phyloP scores from a whole-genome alignment of 2,113 vertebrate species.

The Channa maculata region DNA sequence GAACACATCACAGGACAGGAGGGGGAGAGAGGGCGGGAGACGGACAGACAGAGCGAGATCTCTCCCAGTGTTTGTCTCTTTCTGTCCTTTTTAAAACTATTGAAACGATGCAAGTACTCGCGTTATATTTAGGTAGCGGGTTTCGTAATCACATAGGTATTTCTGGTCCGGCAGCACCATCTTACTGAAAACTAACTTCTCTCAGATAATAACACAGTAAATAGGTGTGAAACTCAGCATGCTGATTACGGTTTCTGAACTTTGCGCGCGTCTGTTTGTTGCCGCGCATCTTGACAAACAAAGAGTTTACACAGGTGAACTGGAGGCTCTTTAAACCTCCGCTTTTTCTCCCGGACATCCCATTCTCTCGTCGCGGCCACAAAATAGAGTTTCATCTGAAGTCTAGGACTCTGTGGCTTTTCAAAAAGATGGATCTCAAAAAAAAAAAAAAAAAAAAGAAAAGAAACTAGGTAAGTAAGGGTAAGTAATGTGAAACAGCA shows the following conservation, averaged over 20 bases:
- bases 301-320: not conserved
- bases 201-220: not conserved
- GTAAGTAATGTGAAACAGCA: not conserved
- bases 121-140: too few species aligned
- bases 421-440: not conserved
- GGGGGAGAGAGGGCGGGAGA: conserved; percentile 38
- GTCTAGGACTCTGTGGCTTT: too few species aligned
- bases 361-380: too few species aligned
- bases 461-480: too few species aligned
- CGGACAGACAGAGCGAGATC: conserved; percentile 4
- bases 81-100: conserved; percentile 20
- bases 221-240: too few species aligned
- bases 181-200: not conserved
- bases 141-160: not conserved
- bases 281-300: too few species aligned
- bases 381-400: too few species aligned
- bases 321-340: not conserved
- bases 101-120: too few species aligned
- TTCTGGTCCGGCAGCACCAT: not conserved
- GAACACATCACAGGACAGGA: conserved; percentile 80
- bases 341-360: not conserved
- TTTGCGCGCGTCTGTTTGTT: not conserved
- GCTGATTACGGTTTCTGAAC: too few species aligned
- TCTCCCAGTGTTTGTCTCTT: conserved; percentile 31
- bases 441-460: conserved; percentile 7